Evolutionary conservation across 2,113 vertebrate genomes (phyloP).

Genomic region (Rhabdomys dilectus): DNA sequence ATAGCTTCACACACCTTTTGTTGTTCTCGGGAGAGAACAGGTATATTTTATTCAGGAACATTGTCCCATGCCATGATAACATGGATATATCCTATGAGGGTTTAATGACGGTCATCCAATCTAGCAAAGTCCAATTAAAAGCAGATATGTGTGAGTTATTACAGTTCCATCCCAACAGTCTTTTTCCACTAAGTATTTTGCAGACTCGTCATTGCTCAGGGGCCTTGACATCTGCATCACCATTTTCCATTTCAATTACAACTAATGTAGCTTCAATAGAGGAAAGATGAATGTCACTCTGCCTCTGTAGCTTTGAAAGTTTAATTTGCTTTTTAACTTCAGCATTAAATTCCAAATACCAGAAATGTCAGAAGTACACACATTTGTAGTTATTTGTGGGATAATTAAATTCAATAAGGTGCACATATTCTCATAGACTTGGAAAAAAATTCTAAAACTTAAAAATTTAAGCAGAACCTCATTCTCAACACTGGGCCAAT

Average conservation of each 20-base stretch:
- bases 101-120: slow-evolving; percentile 42
- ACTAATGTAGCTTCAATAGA: slow-evolving; percentile 47
- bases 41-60: neutral
- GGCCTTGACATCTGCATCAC: slow-evolving; percentile 43
- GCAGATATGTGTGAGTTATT: slow-evolving; percentile 60
- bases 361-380: slow-evolving; percentile 65
- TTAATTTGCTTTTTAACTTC: slow-evolving; percentile 72
- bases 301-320: slow-evolving; percentile 63
- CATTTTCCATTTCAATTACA: slow-evolving; percentile 68
- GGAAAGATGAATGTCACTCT: slow-evolving; percentile 71
- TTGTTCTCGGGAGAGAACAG: slow-evolving; percentile 1
- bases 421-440: neutral
- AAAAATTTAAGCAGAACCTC: neutral
- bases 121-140: slow-evolving; percentile 70
- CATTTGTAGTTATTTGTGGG: neutral
- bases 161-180: slow-evolving; percentile 34
- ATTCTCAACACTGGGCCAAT: neutral
- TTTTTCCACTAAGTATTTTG: slow-evolving; percentile 42
- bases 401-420: neutral
- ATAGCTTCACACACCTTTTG: neutral
- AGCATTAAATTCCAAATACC: slow-evolving; percentile 15
- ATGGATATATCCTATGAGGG: neutral
- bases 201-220: slow-evolving; percentile 50
- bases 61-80: neutral
- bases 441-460: neutral